phyloP scores from a whole-genome alignment of 2,888 invertebrate genomes.

The Neria commutata region DNA sequence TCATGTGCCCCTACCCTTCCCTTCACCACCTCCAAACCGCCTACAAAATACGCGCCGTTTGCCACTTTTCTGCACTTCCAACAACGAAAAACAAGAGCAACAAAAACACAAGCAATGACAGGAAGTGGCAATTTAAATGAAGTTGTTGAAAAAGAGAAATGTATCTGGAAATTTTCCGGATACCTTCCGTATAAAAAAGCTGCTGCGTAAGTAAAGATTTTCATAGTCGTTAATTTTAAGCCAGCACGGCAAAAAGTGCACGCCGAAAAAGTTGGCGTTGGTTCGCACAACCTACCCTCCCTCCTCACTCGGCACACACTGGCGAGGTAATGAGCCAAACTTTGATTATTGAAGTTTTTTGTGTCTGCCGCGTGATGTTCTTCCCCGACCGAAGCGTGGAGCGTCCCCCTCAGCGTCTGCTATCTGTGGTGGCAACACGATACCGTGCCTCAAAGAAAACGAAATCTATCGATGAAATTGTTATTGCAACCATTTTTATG shows the following conservation, averaged over 20 bases:
- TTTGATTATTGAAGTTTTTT: conserved; percentile 47
- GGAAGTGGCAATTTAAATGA: conserved; percentile 40
- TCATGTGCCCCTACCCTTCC: not conserved
- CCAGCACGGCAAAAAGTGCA: not conserved
- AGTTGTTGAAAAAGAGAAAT: conserved; percentile 47
- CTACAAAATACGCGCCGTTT: conserved; percentile 10
- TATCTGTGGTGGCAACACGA: not conserved
- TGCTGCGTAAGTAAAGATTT: conserved; percentile 2
- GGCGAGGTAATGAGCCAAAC: conserved; percentile 52
- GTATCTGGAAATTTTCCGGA: conserved; percentile 28
- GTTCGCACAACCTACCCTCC: too few relatives aligned
- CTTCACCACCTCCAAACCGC: too few relatives aligned
- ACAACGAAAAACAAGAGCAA: not conserved
- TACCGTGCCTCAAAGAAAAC: not conserved
- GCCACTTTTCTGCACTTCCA: not conserved
- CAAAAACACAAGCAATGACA: conserved; percentile 11
- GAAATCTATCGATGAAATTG: conserved; percentile 40
- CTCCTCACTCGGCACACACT: too few relatives aligned
- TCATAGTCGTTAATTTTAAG: not conserved
- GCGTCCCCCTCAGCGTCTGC: conserved; percentile 16
- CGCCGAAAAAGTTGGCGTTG: conserved; percentile 11
- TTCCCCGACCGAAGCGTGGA: conserved; percentile 32
- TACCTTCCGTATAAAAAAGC: not conserved
- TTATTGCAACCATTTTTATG: not conserved
- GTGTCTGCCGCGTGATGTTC: conserved; percentile 2